Evolutionary conservation across 2,797 vertebrate species (phyloP).

Genomic region (Mormyrus proboscirostris): DNA sequence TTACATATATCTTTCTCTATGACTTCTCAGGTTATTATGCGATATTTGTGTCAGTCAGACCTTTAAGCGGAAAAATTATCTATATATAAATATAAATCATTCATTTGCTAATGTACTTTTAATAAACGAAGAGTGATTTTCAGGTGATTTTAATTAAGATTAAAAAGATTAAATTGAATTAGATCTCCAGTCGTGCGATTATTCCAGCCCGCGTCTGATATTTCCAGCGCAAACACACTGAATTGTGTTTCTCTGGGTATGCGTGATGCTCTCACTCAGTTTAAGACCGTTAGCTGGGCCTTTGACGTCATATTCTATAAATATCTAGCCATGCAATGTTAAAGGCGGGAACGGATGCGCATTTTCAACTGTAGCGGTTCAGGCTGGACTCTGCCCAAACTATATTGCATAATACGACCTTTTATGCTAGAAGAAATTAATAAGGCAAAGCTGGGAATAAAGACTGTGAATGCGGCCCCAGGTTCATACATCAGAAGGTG

Average conservation of each 20-base stretch:
- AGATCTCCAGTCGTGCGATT: background rate
- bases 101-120: background rate
- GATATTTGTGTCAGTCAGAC: background rate
- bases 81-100: background rate
- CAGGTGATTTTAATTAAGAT: constrained; percentile 1
- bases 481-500: background rate
- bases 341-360: background rate
- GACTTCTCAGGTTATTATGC: background rate
- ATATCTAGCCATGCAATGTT: background rate
- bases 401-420: background rate
- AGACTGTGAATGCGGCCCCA: background rate
- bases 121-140: background rate
- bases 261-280: background rate
- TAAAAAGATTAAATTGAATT: background rate
- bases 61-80: background rate
- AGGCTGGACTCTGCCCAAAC: background rate
- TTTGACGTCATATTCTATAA: constrained; percentile 5
- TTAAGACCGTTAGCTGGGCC: background rate
- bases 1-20: background rate
- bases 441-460: background rate
- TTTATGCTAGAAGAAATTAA: background rate
- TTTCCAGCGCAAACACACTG: background rate
- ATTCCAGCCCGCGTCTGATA: background rate
- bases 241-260: background rate
- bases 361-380: background rate